phyloP scores from a whole-genome alignment of 2,888 invertebrate genomes.

The Hypena proboscidalis region DNA sequence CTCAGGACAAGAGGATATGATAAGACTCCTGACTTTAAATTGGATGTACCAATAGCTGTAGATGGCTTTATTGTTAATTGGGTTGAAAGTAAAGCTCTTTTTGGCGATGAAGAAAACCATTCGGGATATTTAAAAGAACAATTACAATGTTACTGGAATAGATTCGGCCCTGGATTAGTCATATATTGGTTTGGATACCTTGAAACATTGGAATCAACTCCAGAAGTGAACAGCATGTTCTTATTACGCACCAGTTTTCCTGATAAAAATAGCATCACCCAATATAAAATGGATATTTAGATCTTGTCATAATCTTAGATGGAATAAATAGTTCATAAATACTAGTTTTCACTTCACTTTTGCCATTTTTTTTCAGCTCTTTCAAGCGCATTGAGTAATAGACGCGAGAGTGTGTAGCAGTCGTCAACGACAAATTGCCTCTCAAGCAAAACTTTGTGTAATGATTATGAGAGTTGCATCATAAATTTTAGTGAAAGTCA shows the following conservation, averaged over 20 bases:
- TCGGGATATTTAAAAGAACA: conserved; percentile 93
- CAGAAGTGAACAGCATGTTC: conserved; percentile 87
- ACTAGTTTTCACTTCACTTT: too few species aligned
- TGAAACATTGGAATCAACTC: conserved; percentile 88
- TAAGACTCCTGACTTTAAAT: conserved; percentile 97
- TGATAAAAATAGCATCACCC: conserved; percentile 73
- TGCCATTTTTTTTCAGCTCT: too few species aligned
- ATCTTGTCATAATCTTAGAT: too few species aligned
- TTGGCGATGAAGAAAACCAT: conserved; percentile 94
- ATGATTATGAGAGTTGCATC: too few species aligned
- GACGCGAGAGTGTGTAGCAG: too few species aligned
- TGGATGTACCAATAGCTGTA: conserved; percentile 94
- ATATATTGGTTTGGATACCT: conserved; percentile 98
- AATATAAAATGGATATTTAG: conserved; percentile 69
- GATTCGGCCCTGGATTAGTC: conserved; percentile 97
- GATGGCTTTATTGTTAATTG: conserved; percentile 95
- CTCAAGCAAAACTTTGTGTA: too few species aligned
- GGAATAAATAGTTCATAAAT: too few species aligned
- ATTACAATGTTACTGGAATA: conserved; percentile 95
- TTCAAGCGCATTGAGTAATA: too few species aligned
- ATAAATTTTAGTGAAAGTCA: too few species aligned
- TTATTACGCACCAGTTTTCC: conserved; percentile 85
- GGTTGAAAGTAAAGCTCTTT: conserved; percentile 98
- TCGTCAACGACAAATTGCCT: too few species aligned
- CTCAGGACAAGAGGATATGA: conserved; percentile 94